phyloP scores from a whole-genome alignment of 2,888 invertebrate genomes.

The Machimus rusticus region DNA sequence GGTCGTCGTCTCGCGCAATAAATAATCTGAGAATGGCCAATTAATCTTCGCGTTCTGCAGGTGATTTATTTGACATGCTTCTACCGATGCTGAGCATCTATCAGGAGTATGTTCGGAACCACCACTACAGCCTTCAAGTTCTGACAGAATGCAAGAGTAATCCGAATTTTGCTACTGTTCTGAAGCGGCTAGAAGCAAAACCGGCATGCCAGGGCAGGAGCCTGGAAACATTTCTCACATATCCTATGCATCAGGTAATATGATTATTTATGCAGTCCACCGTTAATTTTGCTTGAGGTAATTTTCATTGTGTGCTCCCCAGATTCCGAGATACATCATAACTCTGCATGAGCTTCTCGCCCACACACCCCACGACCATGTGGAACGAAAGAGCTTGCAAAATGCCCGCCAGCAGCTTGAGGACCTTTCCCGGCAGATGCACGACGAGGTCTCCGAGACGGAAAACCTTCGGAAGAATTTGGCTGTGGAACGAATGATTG shows the following conservation, averaged over 20 bases:
- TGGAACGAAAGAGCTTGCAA: constrained; percentile 87
- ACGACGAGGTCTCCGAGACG: constrained; percentile 81
- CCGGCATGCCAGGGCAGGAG: constrained; percentile 84
- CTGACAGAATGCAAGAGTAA: constrained; percentile 92
- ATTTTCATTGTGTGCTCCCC: constrained; percentile 42
- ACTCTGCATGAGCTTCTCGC: constrained; percentile 89
- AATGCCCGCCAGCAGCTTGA: constrained; percentile 88
- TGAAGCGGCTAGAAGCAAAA: constrained; percentile 84
- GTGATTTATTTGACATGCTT: constrained; percentile 93
- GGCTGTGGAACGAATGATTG: constrained; percentile 91
- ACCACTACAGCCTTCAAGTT: constrained; percentile 91
- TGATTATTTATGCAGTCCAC: not conserved
- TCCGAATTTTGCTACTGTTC: constrained; percentile 77
- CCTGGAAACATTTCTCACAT: constrained; percentile 87
- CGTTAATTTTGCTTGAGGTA: not conserved
- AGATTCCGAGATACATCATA: constrained; percentile 92
- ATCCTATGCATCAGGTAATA: constrained; percentile 90
- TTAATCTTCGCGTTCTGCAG: constrained; percentile 62
- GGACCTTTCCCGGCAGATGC: constrained; percentile 70
- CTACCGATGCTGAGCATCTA: constrained; percentile 94
- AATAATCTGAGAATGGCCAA: not conserved
- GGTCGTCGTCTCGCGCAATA: not conserved
- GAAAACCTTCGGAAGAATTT: constrained; percentile 90
- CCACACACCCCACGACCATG: constrained; percentile 93
- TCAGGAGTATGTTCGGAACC: constrained; percentile 93